Base-by-base conservation (phyloP, 2,888 invertebrate species). In the Ectemnius continuus region DNA sequence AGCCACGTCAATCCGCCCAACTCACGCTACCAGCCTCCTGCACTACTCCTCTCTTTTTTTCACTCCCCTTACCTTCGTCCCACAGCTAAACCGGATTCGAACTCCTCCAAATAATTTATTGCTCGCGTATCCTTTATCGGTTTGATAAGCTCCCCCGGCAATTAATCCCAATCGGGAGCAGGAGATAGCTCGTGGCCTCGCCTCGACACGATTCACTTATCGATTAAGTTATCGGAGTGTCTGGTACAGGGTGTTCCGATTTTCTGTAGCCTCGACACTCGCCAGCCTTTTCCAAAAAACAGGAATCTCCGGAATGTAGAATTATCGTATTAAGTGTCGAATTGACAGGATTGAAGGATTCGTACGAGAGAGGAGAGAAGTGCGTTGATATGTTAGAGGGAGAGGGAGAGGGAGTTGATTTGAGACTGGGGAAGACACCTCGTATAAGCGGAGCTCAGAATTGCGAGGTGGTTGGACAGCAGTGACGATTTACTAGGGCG, bases 1-100 rank as follows among this genome's bases (percentile, higher is more conserved):
- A 67, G 48, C 57, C 46, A 66, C 79, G 64, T 70, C 71, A 58
- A 72, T 71, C 28, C 28, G 36, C 36, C 36, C 28, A 16, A n/a
- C 63, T 71, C 65, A 28, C 70, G 23, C 16, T n/a, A 4, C 52
- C 63, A 16, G 60, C 36, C 36, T 36, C 8, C 36, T 6, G 8
- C 36, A 36, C 1, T 36, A 6, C 36, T 4, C 36, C 4, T 11
- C 6, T 8, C 6, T 36, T 36, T 36, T 11, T 36, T 36, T 36
- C 0, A 11, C 36, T 52, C 52, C n/a, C 4, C 16, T 14, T 52
- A 1, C 16, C 52, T 52, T 52, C 36, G 36, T 52, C 6, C 8
- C 52, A 52, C 16, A 4, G 14, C 1, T 13, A 52, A 14, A 52
- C 14, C 52, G 14, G n/a, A n/a, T 52, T 14, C 16, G n/a, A 23